Conservation (phyloP, 2,113 vertebrate genomes). For the Psilopsiagon aurifrons region DNA sequence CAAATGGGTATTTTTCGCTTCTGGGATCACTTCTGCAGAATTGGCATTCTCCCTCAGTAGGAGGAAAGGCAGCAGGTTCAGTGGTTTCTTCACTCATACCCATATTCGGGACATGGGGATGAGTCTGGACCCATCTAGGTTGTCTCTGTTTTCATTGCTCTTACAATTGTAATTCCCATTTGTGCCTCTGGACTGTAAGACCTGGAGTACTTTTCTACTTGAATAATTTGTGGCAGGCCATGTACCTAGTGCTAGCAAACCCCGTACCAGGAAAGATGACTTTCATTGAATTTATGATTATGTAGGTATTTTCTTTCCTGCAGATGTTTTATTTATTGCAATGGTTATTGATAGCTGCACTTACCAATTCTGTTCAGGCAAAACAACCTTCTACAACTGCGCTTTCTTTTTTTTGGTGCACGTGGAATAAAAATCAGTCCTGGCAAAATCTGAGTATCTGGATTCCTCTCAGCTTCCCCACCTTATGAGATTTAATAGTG, state of each 20-base stretch:
- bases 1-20: not conserved
- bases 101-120: accelerated
- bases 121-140: not conserved
- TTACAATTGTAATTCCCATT: not conserved
- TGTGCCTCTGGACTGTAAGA: not conserved
- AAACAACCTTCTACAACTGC: not conserved
- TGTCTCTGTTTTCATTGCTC: not conserved
- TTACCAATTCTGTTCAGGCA: conserved; percentile 1
- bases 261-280: not conserved
- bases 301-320: conserved; percentile 33
- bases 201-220: not conserved
- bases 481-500: conserved; percentile 6
- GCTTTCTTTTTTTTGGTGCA: not conserved
- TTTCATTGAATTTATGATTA: not conserved
- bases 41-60: not conserved
- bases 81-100: not conserved
- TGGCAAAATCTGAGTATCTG: not conserved
- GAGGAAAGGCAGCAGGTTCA: not conserved
- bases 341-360: conserved; percentile 15
- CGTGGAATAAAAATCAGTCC: not conserved
- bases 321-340: conserved; percentile 38
- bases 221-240: not conserved
- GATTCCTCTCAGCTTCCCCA: conserved; percentile 6
- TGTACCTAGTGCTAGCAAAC: not conserved
- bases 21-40: not conserved